These are phyloP conservation scores for Eledona agricola DNA, from an alignment of 2,888 invertebrate species.

Conservation along the genomic window DNA sequence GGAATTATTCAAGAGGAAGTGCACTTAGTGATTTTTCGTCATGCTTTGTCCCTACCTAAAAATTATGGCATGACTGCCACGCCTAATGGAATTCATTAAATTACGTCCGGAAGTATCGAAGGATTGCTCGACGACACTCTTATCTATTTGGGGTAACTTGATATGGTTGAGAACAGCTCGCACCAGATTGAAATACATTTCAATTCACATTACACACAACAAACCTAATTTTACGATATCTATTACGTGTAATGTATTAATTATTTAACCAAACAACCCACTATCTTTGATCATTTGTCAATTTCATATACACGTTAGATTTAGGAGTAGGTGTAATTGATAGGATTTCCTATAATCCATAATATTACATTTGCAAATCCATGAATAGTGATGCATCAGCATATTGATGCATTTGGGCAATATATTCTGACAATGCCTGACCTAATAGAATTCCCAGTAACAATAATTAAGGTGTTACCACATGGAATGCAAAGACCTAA, in stretches of 20 bases:
- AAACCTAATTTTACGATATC: conserved; percentile 1
- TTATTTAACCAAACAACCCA: background rate
- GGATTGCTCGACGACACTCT: conserved; percentile 20
- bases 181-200: background rate
- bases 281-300: conserved; percentile 4
- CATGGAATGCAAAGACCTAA: too few relatives aligned
- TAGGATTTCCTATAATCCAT: conserved; percentile 4
- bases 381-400: conserved; percentile 24
- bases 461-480: too few relatives aligned
- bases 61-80: conserved; percentile 24
- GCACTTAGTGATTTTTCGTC: conserved; percentile 24
- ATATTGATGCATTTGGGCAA: conserved; percentile 13
- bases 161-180: background rate
- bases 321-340: conserved; percentile 2
- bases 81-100: conserved; percentile 19
- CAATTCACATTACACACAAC: background rate
- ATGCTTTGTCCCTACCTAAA: conserved; percentile 25
- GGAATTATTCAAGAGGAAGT: conserved; percentile 18
- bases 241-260: too few relatives aligned
- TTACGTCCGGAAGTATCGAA: conserved; percentile 19
- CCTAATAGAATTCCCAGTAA: too few relatives aligned
- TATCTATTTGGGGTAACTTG: conserved; percentile 1
- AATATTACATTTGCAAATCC: conserved; percentile 9
- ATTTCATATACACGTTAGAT: conserved; percentile 3
- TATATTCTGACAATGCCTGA: conserved; percentile 12